Base-by-base conservation (phyloP, 1,140 invertebrate species). In the Centruroides vittatus region DNA sequence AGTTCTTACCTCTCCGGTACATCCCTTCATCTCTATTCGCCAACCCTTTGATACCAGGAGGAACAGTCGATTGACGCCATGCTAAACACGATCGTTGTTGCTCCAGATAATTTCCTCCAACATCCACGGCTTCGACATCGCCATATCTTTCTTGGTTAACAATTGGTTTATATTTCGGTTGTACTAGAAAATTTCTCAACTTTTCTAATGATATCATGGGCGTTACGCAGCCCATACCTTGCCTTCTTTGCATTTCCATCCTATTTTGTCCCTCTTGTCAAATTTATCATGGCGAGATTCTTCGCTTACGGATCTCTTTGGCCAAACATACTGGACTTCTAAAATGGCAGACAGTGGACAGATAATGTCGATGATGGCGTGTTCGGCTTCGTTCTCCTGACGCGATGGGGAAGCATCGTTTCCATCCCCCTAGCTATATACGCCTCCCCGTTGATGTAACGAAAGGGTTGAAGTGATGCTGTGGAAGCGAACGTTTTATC, bases 161-260 rank as follows among this genome's bases (percentile, higher is more conserved):
- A 47, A 59, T 59, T 6, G 41, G 41, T 41, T 41, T 41, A 47
- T 66, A 67, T 58, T 67, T 64, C 47, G 67, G 68, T 60, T 69
- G 67, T 55, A 66, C 59, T 5, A 67, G 52, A 61, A 67, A 67
- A 56, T 67, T 69, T 60, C 68, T 68, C 55, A 69, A 60, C 59
- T 69, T 69, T 54, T 69, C 65, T 46, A 69, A 61, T 10, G 67
- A 69, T 48, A 69, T 69, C 53, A 69, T 68, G 49, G 68, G 68
- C 53, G 68, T 69, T 10, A 61, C 67, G 53, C 62, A 64, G 34
- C 57, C 62, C 13, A 48, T 35, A 23, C 23, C 58, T 51, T 51
- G 50, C n/a, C 50, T n/a, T 51, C 23, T n/a, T 34, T 51, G 50
- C 23, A n/a, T 34, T n/a, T 51, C 50, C 50, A 34, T 51, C 23